phyloP scores from a whole-genome alignment of 1,140 invertebrate species.

The Pachyrhynchus sulphureomaculatus region DNA sequence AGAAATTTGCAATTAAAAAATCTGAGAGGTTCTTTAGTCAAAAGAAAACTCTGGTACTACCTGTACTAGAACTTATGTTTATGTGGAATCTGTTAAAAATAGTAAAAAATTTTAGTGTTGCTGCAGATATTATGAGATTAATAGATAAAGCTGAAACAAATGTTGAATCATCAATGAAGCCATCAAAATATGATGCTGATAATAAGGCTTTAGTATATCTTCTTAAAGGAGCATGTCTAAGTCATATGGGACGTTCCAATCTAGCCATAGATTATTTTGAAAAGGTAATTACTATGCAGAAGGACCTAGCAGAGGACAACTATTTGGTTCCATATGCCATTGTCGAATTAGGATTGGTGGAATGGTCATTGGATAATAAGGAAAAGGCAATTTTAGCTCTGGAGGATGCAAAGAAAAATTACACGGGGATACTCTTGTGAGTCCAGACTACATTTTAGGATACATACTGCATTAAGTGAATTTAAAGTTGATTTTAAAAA shows the following conservation, averaged over 20 bases:
- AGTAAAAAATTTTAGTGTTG: slow-evolving; percentile 67
- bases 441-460: slow-evolving; percentile 87
- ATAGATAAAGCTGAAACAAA: slow-evolving; percentile 66
- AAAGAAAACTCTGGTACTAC: slow-evolving; percentile 72
- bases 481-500: slow-evolving; percentile 36
- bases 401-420: slow-evolving; percentile 77
- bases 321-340: slow-evolving; percentile 86
- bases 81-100: slow-evolving; percentile 93
- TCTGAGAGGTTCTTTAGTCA: slow-evolving; percentile 76
- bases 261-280: slow-evolving; percentile 77
- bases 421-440: slow-evolving; percentile 88
- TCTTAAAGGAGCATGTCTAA: slow-evolving; percentile 82
- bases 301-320: slow-evolving; percentile 77
- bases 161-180: slow-evolving; percentile 43
- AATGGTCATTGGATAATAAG: slow-evolving; percentile 65
- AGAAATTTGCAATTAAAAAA: slow-evolving; percentile 91
- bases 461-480: slow-evolving; percentile 75
- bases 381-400: slow-evolving; percentile 71
- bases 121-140: slow-evolving; percentile 69
- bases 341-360: slow-evolving; percentile 82
- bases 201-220: slow-evolving; percentile 77
- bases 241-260: slow-evolving; percentile 67
- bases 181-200: slow-evolving; percentile 68
- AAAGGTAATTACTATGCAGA: slow-evolving; percentile 69
- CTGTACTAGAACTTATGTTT: slow-evolving; percentile 86